Percentiles rank a stretch among this genome's conserved stretches.
phyloP scores from a whole-genome alignment of 2,113 vertebrate species.

The Dinomys branickii region DNA sequence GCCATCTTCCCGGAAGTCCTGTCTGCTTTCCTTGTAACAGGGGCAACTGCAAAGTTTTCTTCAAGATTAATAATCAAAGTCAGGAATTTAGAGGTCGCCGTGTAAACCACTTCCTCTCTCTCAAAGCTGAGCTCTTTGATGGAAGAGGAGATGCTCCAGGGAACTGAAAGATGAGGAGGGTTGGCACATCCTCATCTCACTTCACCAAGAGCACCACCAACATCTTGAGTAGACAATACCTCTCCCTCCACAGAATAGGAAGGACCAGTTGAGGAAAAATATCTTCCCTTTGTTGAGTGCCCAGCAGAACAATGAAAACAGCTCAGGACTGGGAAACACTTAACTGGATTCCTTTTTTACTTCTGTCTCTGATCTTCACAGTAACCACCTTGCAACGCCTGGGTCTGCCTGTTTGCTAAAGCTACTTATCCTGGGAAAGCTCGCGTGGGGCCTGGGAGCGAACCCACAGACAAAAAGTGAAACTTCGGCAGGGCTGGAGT shows the following conservation, averaged over 20 bases:
- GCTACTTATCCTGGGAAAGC: constrained; percentile 77
- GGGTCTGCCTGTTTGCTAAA: constrained; percentile 63
- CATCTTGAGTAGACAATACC: neutral
- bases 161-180: neutral
- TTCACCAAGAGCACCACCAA: neutral
- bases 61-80: constrained; percentile 71
- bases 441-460: constrained; percentile 63
- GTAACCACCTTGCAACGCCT: constrained; percentile 71
- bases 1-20: no score
- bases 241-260: neutral
- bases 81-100: constrained; percentile 63
- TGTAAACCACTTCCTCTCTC: constrained; percentile 57
- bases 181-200: neutral
- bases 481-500: constrained; percentile 79
- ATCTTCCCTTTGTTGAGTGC: neutral
- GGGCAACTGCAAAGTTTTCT: constrained; percentile 69
- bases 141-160: neutral
- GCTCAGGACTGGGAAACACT: neutral
- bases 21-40: constrained; percentile 30
- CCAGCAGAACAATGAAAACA: neutral
- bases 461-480: constrained; percentile 84
- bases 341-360: neutral
- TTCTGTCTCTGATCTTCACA: neutral
- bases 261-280: neutral
- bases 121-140: neutral